Base-by-base conservation (phyloP, 2,888 invertebrate species). In the Lasioglossum zephyrum region DNA sequence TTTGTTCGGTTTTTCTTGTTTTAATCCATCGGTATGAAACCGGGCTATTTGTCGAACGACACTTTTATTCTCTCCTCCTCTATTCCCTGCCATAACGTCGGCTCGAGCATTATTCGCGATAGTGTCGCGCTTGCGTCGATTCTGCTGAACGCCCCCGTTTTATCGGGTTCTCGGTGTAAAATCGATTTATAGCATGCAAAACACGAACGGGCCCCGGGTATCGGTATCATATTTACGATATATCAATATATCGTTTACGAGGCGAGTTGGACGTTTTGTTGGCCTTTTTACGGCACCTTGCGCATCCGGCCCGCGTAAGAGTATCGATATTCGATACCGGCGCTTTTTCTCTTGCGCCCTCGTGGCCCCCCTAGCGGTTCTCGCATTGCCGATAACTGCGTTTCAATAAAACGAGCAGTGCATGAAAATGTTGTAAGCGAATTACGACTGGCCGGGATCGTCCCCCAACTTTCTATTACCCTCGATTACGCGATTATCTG, bases 281-380 rank as follows among this genome's bases (percentile, higher is more conserved):
- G 79, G 26, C 47, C 66, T 85, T 81, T 85, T 86, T 81, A 86
- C 69, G 77, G 70, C 73, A 79, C 76, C 86, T 85, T 85, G 78
- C 77, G 76, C 86, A 79, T 79, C 81, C 86, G 63, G 36, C 66
- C 36, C 39, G 74, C 53, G 78, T 73, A 81, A 86, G 53, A 73
- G 73, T 85, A 86, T 86, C 86, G 86, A 86, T 85, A 86, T 86
- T 85, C 86, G 86, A 86, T 86, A 79, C 79, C 73, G n/a, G 73
- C 63, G 76, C 63, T 49, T 69, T 69, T 69, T 36, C 39, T 22
- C 69, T 69, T 69, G 73, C 57, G 8, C 31, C 18, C 66, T 22
- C 66, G 18, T 8, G 8, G 31, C 13, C 26, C 11, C 60, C 60
- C 26, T 26, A 60, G n/a, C 60, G n/a, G 60, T 1, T 60, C 60